Percentiles rank a stretch among this genome's conserved stretches.
phyloP scores from a whole-genome alignment of 2,888 invertebrate species.

The Metallyticus violacea region DNA sequence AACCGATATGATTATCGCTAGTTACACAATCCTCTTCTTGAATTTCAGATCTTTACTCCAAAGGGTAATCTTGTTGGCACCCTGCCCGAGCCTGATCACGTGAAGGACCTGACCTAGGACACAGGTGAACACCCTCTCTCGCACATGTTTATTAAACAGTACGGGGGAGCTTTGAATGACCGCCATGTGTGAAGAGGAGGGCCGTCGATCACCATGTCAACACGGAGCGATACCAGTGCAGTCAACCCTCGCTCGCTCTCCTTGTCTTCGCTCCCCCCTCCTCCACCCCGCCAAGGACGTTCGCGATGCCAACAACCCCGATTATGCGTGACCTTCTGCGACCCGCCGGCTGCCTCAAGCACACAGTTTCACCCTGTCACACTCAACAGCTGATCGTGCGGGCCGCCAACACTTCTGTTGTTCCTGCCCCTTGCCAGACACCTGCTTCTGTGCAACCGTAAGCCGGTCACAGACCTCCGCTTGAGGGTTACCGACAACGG shows the following conservation, averaged over 20 bases:
- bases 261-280: background rate
- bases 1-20: background rate
- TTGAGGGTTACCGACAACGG: too few relatives aligned
- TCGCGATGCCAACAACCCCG: background rate
- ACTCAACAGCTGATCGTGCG: background rate
- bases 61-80: background rate
- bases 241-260: background rate
- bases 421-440: too few relatives aligned
- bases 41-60: background rate
- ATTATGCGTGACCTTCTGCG: background rate
- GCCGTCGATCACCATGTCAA: background rate
- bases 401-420: too few relatives aligned
- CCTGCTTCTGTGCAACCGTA: too few relatives aligned
- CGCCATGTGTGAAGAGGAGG: background rate
- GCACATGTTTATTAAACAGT: background rate
- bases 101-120: background rate
- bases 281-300: background rate
- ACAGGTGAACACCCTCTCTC: background rate
- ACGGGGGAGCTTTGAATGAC: background rate
- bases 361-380: background rate
- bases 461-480: background rate
- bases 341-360: background rate
- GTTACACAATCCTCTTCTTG: background rate
- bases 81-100: background rate
- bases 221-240: too few relatives aligned